phyloP scores from a whole-genome alignment of 1,140 invertebrate genomes.

The Drosophila setifemur region DNA sequence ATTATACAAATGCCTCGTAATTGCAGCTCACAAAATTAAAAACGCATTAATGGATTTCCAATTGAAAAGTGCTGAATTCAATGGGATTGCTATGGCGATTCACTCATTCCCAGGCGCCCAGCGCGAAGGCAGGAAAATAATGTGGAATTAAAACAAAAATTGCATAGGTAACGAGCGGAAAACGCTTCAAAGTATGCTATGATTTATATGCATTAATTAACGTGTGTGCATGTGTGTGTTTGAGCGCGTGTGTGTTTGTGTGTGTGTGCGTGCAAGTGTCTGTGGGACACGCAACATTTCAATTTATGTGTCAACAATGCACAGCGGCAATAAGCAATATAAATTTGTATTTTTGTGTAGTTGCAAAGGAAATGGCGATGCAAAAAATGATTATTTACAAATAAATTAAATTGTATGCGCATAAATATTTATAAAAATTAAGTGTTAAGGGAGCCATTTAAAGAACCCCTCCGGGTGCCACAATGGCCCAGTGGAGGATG shows the following conservation, averaged over 20 bases:
- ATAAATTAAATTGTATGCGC: conserved; percentile 77
- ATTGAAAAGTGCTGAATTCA: conserved; percentile 23
- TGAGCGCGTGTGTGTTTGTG: background rate
- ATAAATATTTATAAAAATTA: conserved; percentile 81
- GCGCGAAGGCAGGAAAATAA: conserved; percentile 49
- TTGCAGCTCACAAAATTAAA: conserved; percentile 65
- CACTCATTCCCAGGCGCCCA: background rate
- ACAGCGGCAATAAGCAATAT: conserved; percentile 58
- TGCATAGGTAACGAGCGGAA: conserved; percentile 75
- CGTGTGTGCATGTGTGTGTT: conserved; percentile 2
- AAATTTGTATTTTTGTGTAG: conserved; percentile 39
- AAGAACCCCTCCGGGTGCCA: conserved; percentile 19
- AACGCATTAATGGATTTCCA: conserved; percentile 67
- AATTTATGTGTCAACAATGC: conserved; percentile 78
- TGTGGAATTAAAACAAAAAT: conserved; percentile 70
- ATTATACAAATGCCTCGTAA: conserved; percentile 62
- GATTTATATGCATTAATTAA: conserved; percentile 73
- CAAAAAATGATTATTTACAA: conserved; percentile 60
- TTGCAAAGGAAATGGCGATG: conserved; percentile 36
- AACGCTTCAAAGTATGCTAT: conserved; percentile 69
- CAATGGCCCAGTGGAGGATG: conserved; percentile 8
- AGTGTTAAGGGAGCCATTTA: conserved; percentile 75
- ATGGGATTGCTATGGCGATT: conserved; percentile 23
- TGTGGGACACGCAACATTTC: conserved; percentile 55
- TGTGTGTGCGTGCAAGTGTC: background rate